Conservation (phyloP, 2,113 vertebrate genomes). For the Microcebus ravelobensis region DNA sequence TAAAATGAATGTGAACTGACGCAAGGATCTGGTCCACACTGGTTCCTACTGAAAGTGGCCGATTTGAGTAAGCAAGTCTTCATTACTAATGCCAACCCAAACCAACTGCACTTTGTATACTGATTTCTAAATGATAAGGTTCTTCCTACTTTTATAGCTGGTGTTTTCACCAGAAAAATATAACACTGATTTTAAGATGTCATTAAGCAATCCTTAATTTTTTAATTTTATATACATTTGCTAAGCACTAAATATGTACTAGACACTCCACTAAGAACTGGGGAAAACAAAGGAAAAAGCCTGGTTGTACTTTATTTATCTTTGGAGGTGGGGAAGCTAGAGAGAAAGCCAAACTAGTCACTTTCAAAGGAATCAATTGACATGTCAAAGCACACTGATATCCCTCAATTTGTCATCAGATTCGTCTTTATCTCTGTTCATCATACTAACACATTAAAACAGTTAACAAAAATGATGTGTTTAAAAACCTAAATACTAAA, state of each 20-base stretch:
- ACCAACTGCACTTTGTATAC: conserved; percentile 38
- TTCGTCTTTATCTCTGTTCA: not conserved
- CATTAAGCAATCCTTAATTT: not conserved
- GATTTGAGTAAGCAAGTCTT: conserved; percentile 71
- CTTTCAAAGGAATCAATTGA: not conserved
- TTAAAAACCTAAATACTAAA: conserved; percentile 17
- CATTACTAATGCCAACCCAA: conserved; percentile 5
- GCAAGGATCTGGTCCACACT: conserved; percentile 49
- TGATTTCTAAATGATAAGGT: conserved; percentile 66
- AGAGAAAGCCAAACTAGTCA: not conserved
- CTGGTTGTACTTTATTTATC: not conserved
- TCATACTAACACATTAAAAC: not conserved
- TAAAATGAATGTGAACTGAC: conserved; percentile 63
- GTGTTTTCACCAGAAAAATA: conserved; percentile 52
- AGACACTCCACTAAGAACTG: not conserved
- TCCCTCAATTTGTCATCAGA: not conserved
- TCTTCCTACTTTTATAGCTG: conserved; percentile 64
- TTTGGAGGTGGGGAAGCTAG: not conserved
- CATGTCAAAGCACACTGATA: not conserved
- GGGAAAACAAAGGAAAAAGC: not conserved
- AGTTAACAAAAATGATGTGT: not conserved
- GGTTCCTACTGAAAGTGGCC: conserved; percentile 69
- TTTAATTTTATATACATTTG: not conserved
- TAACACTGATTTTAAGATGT: conserved; percentile 14
- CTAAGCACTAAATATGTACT: not conserved